Evolutionary conservation across 2,113 vertebrate genomes (phyloP).

Genomic region (Ptyas mucosa): DNA sequence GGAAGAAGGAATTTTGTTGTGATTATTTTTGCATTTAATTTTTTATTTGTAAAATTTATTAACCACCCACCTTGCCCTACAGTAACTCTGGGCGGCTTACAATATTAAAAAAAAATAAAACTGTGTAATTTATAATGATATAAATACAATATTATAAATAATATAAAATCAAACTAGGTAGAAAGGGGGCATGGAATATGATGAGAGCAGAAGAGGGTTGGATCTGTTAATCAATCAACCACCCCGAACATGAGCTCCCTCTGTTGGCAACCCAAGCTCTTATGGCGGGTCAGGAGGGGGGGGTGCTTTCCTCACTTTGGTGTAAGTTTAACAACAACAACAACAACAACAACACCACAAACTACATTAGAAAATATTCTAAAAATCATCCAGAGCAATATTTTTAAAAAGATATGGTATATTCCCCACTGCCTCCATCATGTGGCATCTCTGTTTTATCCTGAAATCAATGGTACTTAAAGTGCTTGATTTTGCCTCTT

Average conservation of each 20-base stretch:
- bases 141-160: neutral
- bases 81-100: neutral
- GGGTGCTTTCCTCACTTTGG: neutral
- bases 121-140: neutral
- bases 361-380: neutral
- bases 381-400: neutral
- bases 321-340: no score
- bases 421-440: neutral
- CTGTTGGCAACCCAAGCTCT: no score
- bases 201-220: neutral
- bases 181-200: neutral
- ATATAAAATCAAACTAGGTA: neutral
- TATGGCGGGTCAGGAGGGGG: neutral
- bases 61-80: neutral
- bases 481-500: neutral
- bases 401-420: neutral
- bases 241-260: no score
- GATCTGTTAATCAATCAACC: no score
- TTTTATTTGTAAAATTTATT: neutral
- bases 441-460: neutral
- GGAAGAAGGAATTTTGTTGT: neutral
- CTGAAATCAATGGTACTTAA: neutral
- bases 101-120: neutral
- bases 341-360: no score
- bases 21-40: neutral